Percentiles rank a stretch among this genome's conserved stretches.
Evolutionary conservation across 2,888 invertebrate genomes (phyloP).

Genomic region (Selenia dentaria): DNA sequence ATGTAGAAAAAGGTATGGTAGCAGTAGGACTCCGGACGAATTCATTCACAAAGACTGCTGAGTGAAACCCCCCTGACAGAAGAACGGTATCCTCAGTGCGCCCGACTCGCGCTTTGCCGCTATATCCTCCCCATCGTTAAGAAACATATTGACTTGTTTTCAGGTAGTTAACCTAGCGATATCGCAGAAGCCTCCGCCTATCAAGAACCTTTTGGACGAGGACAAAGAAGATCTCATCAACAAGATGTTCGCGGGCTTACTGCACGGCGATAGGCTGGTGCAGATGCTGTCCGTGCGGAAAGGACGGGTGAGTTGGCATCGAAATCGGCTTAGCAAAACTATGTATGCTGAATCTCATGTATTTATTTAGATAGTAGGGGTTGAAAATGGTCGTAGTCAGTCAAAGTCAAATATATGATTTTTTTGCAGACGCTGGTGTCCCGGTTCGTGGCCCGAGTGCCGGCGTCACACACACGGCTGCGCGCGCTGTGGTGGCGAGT

Average conservation of each 20-base stretch:
- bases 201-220: slow-evolving; percentile 78
- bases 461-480: slow-evolving; percentile 75
- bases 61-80: too few relatives aligned
- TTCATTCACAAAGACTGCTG: too few relatives aligned
- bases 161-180: slow-evolving; percentile 77
- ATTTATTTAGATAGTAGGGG: too few relatives aligned
- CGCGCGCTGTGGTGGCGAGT: slow-evolving; percentile 86
- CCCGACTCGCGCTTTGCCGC: too few relatives aligned
- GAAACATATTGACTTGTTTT: too few relatives aligned
- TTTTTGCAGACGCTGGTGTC: slow-evolving; percentile 85
- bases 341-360: too few relatives aligned
- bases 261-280: slow-evolving; percentile 88
- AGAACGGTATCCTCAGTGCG: too few relatives aligned
- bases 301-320: slow-evolving; percentile 88
- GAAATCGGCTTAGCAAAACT: too few relatives aligned
- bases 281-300: slow-evolving; percentile 92
- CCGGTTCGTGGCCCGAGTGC: slow-evolving; percentile 86
- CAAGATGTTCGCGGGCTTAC: slow-evolving; percentile 86
- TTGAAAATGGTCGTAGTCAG: too few relatives aligned
- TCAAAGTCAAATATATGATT: neutral
- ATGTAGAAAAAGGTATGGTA: too few relatives aligned
- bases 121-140: too few relatives aligned
- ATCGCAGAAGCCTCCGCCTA: slow-evolving; percentile 61
- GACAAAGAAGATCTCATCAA: slow-evolving; percentile 86
- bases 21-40: too few relatives aligned